Evolutionary conservation across 2,797 vertebrate species (phyloP).

Genomic region (Babyrousa celebensis): DNA sequence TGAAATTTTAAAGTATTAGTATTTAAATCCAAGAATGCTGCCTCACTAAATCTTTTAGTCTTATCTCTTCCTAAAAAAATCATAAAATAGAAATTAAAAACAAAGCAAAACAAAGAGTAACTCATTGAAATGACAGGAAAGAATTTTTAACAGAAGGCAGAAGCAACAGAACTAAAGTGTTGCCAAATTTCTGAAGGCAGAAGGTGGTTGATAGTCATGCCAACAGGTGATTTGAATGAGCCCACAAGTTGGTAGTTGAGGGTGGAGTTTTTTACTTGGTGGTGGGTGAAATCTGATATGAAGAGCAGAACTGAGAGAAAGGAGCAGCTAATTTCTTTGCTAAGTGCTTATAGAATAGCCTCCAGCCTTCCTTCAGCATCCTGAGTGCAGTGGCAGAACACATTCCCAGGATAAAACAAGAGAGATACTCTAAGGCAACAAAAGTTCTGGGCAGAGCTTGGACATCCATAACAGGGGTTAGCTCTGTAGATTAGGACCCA

Average conservation of each 20-base stretch:
- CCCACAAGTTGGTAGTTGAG: not conserved
- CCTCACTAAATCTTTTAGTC: not conserved
- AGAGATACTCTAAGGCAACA: not conserved
- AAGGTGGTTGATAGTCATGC: not conserved
- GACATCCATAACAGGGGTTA: not conserved
- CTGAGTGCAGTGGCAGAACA: not conserved
- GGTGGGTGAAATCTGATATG: not conserved
- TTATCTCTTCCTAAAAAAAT: not conserved
- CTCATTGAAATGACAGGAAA: not conserved
- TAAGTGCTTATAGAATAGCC: not conserved
- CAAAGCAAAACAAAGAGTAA: not conserved
- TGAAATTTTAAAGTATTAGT: not conserved
- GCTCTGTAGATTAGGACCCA: not conserved
- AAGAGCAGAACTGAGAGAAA: not conserved
- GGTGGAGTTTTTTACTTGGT: not conserved
- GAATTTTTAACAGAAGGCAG: not conserved
- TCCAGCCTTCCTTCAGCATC: not conserved
- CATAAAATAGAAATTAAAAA: not conserved
- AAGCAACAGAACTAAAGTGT: not conserved
- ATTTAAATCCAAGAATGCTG: slow-evolving; percentile 9
- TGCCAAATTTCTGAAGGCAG: slow-evolving; percentile 1
- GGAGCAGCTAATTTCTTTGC: not conserved
- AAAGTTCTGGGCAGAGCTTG: not conserved
- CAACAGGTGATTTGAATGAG: slow-evolving; percentile 6
- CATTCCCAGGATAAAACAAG: not conserved